A percentile compares a stretch with the other conserved stretches of the same genome.
Evolutionary conservation across 2,113 vertebrate genomes (phyloP).

Genomic region (Patagioenas fasciata): DNA sequence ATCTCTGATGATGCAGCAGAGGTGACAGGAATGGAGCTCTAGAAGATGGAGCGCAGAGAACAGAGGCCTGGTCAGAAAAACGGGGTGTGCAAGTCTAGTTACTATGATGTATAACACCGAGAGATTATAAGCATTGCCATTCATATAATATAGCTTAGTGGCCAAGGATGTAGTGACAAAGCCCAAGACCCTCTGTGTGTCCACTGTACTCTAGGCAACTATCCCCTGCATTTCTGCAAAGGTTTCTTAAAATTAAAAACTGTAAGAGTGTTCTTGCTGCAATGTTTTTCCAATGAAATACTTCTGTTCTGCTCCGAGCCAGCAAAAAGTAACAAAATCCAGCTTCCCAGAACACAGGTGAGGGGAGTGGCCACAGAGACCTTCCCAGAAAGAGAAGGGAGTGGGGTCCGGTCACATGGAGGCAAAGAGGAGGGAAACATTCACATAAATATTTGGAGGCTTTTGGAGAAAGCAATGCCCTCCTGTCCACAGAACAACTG

Average conservation of each 20-base stretch:
- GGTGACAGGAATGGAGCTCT: neutral
- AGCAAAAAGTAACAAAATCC: neutral
- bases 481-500: neutral
- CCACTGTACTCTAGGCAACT: neutral
- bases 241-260: neutral
- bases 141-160: neutral
- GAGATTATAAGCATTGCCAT: neutral
- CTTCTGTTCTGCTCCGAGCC: neutral
- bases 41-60: neutral
- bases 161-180: neutral
- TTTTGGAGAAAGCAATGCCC: neutral
- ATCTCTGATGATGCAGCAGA: neutral
- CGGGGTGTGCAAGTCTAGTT: neutral
- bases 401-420: accelerated
- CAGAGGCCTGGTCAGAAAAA: neutral
- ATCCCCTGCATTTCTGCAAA: neutral
- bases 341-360: neutral
- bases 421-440: neutral
- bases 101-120: accelerated
- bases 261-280: neutral
- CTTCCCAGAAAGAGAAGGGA: neutral
- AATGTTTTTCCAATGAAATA: neutral
- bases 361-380: neutral
- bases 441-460: neutral
- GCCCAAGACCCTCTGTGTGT: neutral